Conservation (phyloP, 2,888 invertebrate species). For the Homarus gammarus region DNA sequence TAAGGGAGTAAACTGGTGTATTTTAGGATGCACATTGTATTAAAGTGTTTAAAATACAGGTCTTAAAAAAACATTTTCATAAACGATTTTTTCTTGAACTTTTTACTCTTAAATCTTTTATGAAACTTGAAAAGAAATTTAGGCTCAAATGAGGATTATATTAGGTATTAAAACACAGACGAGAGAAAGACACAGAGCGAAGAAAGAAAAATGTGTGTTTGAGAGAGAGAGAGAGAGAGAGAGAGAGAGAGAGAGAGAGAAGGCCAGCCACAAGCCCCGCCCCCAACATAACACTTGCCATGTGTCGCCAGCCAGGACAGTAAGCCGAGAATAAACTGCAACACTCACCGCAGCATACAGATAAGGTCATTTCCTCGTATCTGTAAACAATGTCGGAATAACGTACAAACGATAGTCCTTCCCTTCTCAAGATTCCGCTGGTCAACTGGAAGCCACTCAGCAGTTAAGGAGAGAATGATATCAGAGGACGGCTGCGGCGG, state of each 20-base stretch:
- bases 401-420: neutral
- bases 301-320: neutral
- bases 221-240: conserved; percentile 9
- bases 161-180: no score
- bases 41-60: no score
- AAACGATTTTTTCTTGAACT: no score
- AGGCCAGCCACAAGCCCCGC: neutral
- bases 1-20: no score
- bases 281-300: neutral
- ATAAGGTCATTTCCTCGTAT: conserved; percentile 10
- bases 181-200: no score
- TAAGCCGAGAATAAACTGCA: conserved; percentile 17
- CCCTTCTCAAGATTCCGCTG: neutral
- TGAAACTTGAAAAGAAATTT: no score
- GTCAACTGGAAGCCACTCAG: neutral
- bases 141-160: no score
- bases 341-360: neutral
- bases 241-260: neutral
- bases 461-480: neutral
- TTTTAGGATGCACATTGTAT: no score
- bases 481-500: neutral
- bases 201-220: neutral
- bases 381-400: conserved; percentile 8
- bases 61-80: no score
- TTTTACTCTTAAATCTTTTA: no score